phyloP scores from a whole-genome alignment of 2,113 vertebrate species.

The Brachyhypopomus occidentalis region DNA sequence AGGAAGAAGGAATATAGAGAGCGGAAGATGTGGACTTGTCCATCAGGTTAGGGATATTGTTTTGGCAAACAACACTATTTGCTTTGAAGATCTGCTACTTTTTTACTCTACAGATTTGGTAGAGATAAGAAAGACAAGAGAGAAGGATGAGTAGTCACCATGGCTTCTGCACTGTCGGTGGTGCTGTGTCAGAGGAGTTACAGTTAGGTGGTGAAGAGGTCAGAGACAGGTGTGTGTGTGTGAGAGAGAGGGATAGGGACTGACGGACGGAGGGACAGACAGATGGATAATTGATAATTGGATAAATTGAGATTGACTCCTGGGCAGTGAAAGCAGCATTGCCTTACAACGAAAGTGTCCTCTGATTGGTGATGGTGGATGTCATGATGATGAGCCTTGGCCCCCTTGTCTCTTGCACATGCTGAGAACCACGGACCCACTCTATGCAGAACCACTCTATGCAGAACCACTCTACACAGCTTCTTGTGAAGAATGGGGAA shows the following conservation, averaged over 20 bases:
- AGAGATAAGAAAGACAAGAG: background rate
- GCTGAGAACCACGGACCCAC: background rate
- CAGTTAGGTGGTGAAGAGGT: slow-evolving; percentile 25
- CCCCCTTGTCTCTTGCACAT: background rate
- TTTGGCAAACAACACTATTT: background rate
- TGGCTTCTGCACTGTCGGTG: background rate
- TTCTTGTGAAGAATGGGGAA: background rate
- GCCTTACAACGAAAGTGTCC: slow-evolving; percentile 3
- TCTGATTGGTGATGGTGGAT: background rate
- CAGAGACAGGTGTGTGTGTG: background rate
- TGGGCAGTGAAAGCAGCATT: slow-evolving; percentile 6
- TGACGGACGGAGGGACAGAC: too few relatives aligned
- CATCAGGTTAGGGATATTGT: slow-evolving; percentile 9
- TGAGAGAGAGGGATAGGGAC: too few relatives aligned
- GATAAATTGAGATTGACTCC: background rate
- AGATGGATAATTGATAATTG: background rate
- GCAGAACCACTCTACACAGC: slow-evolving; percentile 3
- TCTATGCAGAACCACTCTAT: background rate
- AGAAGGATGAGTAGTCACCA: background rate
- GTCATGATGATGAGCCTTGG: background rate
- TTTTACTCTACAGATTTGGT: background rate
- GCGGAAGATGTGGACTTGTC: slow-evolving; percentile 6
- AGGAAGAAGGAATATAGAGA: background rate
- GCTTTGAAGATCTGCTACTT: background rate
- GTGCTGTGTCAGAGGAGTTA: slow-evolving; percentile 1